phyloP scores from a whole-genome alignment of 2,797 vertebrate species.

The Enteromius mattozi region DNA sequence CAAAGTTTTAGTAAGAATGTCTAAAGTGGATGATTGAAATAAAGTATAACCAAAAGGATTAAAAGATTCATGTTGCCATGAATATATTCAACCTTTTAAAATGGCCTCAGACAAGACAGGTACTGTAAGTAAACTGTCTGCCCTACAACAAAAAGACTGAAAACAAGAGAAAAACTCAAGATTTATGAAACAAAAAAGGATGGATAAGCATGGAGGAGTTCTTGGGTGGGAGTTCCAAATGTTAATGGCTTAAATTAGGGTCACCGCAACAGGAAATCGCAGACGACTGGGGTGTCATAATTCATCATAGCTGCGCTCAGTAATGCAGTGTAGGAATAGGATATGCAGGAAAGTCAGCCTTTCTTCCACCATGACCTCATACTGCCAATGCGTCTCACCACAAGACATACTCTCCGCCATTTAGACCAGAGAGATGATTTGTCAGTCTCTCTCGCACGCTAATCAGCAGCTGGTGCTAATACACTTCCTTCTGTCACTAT shows the following conservation, averaged over 20 bases:
- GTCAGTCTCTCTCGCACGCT: slow-evolving; percentile 61
- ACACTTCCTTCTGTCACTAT: slow-evolving; percentile 65
- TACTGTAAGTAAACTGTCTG: slow-evolving; percentile 35
- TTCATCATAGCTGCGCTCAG: slow-evolving; percentile 58
- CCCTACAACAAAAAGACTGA: neutral
- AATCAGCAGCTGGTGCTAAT: slow-evolving; percentile 51
- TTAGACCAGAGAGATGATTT: slow-evolving; percentile 57
- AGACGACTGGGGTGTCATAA: slow-evolving; percentile 54
- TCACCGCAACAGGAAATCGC: slow-evolving; percentile 56
- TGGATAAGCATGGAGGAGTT: slow-evolving; percentile 44
- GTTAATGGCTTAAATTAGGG: slow-evolving; percentile 58
- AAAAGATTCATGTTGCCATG: neutral
- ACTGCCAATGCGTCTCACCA: slow-evolving; percentile 61
- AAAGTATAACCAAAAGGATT: neutral
- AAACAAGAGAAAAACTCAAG: neutral
- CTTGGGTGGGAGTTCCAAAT: slow-evolving; percentile 58
- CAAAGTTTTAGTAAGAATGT: neutral
- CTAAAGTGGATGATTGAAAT: neutral
- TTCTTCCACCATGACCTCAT: slow-evolving; percentile 58
- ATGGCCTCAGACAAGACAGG: slow-evolving; percentile 37
- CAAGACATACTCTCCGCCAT: slow-evolving; percentile 57
- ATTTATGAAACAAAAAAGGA: slow-evolving; percentile 36
- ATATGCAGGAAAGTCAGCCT: slow-evolving; percentile 54
- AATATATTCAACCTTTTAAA: slow-evolving; percentile 10
- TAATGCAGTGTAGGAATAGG: slow-evolving; percentile 56